These are phyloP conservation scores for Vandiemenella viatica DNA, from an alignment of 2,888 invertebrate genomes.

Conservation along the genomic window DNA sequence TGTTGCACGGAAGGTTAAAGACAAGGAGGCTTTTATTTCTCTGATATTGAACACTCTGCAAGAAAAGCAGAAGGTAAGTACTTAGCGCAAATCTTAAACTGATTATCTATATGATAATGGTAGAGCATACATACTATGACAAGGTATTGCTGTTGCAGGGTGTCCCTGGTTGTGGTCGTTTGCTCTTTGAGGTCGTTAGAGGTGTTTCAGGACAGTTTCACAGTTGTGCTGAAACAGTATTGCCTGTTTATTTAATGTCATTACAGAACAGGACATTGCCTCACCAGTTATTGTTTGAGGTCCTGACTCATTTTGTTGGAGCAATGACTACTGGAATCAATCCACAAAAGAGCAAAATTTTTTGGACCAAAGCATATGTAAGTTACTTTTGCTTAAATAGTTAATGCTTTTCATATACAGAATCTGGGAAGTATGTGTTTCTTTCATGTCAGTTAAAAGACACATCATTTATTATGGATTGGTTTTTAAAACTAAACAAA, in stretches of 20 bases:
- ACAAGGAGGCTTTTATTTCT: conserved; percentile 56
- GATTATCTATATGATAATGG: not conserved
- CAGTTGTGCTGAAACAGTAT: conserved; percentile 56
- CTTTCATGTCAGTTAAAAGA: no score
- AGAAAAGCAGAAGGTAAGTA: conserved; percentile 50
- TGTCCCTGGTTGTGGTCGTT: conserved; percentile 62
- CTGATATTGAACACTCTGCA: conserved; percentile 51
- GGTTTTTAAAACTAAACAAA: no score
- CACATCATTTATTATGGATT: no score
- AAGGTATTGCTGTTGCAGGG: no score
- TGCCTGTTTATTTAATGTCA: conserved; percentile 49
- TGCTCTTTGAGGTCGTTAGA: conserved; percentile 76
- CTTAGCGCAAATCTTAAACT: not conserved
- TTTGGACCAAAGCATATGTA: conserved; percentile 37
- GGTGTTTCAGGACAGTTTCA: conserved; percentile 77
- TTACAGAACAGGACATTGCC: conserved; percentile 37
- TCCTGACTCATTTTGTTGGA: conserved; percentile 46
- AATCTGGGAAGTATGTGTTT: no score
- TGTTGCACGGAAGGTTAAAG: conserved; percentile 74
- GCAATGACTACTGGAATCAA: conserved; percentile 47
- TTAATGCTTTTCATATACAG: no score
- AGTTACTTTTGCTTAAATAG: no score
- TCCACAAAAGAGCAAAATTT: conserved; percentile 43
- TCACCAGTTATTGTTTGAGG: conserved; percentile 41
- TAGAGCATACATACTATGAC: no score